Percentiles rank a stretch among this genome's conserved stretches.
phyloP scores from a whole-genome alignment of 2,888 invertebrate species.

The Phortica okadai region DNA sequence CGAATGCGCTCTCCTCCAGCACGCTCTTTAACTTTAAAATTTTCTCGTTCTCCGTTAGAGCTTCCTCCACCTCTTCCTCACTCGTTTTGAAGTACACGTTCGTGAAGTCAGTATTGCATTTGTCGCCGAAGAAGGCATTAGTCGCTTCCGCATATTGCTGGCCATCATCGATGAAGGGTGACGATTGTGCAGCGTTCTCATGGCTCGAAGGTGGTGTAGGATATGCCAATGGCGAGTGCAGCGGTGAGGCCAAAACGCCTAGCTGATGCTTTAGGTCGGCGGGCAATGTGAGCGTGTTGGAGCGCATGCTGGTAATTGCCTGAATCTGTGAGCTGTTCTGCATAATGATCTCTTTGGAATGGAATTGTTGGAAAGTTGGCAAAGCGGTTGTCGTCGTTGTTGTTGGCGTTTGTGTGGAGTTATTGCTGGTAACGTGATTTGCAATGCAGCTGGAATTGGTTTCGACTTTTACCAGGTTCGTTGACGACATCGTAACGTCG shows the following conservation, averaged over 20 bases:
- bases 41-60: conserved; percentile 73
- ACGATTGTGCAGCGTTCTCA: conserved; percentile 80
- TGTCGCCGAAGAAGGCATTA: conserved; percentile 75
- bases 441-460: conserved; percentile 43
- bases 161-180: conserved; percentile 76
- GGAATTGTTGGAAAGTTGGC: conserved; percentile 91
- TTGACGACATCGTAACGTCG: conserved; percentile 17
- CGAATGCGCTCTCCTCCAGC: conserved; percentile 73
- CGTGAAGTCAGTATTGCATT: conserved; percentile 68
- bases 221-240: conserved; percentile 85
- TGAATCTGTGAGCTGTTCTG: conserved; percentile 74
- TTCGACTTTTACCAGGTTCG: conserved; percentile 60
- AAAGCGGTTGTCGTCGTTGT: conserved; percentile 86
- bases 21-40: conserved; percentile 75
- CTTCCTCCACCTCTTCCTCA: conserved; percentile 49
- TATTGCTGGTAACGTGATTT: conserved; percentile 39
- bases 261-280: conserved; percentile 45
- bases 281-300: conserved; percentile 74
- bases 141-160: conserved; percentile 72
- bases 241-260: conserved; percentile 79
- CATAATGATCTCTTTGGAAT: conserved; percentile 78
- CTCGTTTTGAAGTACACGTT: conserved; percentile 70
- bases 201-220: conserved; percentile 93
- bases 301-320: conserved; percentile 72
- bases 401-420: conserved; percentile 82